phyloP scores from a whole-genome alignment of 2,797 vertebrate species.

The Macroramphosus scolopax region DNA sequence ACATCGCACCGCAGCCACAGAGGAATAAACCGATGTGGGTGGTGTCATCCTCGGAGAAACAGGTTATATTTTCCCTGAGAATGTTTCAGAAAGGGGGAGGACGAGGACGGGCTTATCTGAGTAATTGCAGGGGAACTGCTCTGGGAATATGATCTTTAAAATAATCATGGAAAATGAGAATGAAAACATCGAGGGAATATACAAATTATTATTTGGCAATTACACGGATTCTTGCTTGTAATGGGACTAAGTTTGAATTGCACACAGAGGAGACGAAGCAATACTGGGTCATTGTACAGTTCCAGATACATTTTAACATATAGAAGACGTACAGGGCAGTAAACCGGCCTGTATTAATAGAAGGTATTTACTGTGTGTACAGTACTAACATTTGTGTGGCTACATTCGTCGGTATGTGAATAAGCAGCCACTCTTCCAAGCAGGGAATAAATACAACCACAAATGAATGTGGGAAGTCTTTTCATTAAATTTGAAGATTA shows the following conservation, averaged over 20 bases:
- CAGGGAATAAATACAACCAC: slow-evolving; percentile 42
- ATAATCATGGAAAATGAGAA: slow-evolving; percentile 43
- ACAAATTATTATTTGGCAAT: slow-evolving; percentile 18
- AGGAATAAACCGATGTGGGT: slow-evolving; percentile 54
- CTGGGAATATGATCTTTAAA: slow-evolving; percentile 40
- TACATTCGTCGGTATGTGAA: slow-evolving; percentile 33
- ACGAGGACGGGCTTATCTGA: slow-evolving; percentile 32
- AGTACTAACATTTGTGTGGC: slow-evolving; percentile 16
- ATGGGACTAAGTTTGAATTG: slow-evolving; percentile 22
- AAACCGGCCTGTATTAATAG: slow-evolving; percentile 23
- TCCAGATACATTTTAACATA: slow-evolving; percentile 17
- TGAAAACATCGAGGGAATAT: slow-evolving; percentile 21
- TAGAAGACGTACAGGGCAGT: slow-evolving; percentile 11
- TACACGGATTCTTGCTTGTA: slow-evolving; percentile 18
- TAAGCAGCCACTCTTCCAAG: slow-evolving; percentile 46
- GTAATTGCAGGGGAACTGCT: slow-evolving; percentile 33
- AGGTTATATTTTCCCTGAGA: slow-evolving; percentile 29
- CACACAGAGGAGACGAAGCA: too few relatives aligned
- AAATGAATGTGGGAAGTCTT: slow-evolving; percentile 51
- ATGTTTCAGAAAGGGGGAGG: slow-evolving; percentile 20
- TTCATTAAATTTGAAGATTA: slow-evolving; percentile 66
- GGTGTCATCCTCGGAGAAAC: slow-evolving; percentile 24
- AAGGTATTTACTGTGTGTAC: slow-evolving; percentile 23
- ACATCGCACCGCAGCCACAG: slow-evolving; percentile 55
- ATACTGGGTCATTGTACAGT: too few relatives aligned